Evolutionary conservation across 2,888 invertebrate genomes (phyloP), one percentile per base, ranked within the genome.

Genomic region (Drosophila borborema): DNA sequence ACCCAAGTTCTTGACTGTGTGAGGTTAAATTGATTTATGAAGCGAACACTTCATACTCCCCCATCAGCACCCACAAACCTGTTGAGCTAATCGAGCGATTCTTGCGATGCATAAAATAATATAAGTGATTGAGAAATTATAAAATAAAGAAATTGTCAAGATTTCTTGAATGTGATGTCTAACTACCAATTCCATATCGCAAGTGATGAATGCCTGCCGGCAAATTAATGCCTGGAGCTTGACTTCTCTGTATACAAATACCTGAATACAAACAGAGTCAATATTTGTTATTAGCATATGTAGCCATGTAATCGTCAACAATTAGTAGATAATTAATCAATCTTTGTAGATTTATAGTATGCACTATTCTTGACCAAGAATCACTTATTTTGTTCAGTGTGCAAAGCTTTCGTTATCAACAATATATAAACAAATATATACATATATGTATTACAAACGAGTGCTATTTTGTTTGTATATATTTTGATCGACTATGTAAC

Each of bases 81-180:
- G 87, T 87, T 90, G 90, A 90, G 80, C 80, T 72, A 86, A 80
- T 77, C 77, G 74, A 53, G 43, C 20, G 49, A 41, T 62, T 61
- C 28, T 74, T 16, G n/a, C 0, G 18, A 76, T 70, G 64, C 78
- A 81, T 73, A 45, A 38, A 69, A 62, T 65, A 71, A 64, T n/a
- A n/a, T n/a, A 61, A 59, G 58, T 12, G 14, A 18, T 8, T 45
- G 51, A 62, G 53, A 69, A 72, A 81, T 75, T 66, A 73, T 53
- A 53, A 59, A 76, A 86, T 83, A 73, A 85, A 86, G 86, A 89
- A 90, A 85, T 89, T 89, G 83, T 89, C 77, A 80, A 82, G 86
- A 89, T 86, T 91, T 86, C 73, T 72, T 62, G 48, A 3, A 20
- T 23, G 7, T 18, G 38, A 38, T 41, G 48, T 43, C 62, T 51